A percentile compares a stretch with the other conserved stretches of the same genome.
phyloP scores from a whole-genome alignment of 2,888 invertebrate species.

The Dryobotodes eremita region DNA sequence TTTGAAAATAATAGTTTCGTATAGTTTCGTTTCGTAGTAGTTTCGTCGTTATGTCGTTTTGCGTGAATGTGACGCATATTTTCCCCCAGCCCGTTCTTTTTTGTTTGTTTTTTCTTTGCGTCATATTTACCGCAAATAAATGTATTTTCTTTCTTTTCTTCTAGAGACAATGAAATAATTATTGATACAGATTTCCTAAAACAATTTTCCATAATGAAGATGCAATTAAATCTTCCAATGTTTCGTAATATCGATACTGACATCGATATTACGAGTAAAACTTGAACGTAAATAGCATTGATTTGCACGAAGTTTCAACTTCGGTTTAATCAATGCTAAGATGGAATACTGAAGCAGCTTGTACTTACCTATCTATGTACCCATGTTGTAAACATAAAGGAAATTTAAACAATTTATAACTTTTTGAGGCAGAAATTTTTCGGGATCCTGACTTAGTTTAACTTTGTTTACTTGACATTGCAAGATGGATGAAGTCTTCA shows the following conservation, averaged over 20 bases:
- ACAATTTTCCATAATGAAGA: not conserved
- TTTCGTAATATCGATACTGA: too few species aligned
- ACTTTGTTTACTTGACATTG: constrained; percentile 11
- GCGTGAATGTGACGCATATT: too few species aligned
- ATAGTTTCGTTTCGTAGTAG: too few species aligned
- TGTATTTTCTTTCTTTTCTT: too few species aligned
- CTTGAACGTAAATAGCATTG: not conserved
- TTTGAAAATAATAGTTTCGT: not conserved
- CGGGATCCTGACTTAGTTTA: constrained; percentile 1
- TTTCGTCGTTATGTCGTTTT: too few species aligned
- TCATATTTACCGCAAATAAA: too few species aligned
- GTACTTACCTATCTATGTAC: not conserved
- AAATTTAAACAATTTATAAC: constrained; percentile 31
- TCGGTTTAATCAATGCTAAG: not conserved
- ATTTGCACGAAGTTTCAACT: not conserved
- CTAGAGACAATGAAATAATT: not conserved
- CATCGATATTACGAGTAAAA: not conserved
- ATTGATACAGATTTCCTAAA: not conserved
- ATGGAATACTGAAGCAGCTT: not conserved
- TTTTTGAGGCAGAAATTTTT: constrained; percentile 6
- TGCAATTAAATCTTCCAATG: not conserved
- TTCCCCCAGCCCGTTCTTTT: too few species aligned
- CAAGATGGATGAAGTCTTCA: constrained; percentile 16
- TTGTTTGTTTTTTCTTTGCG: too few species aligned
- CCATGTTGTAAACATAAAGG: constrained; percentile 6